Evolutionary conservation across 2,888 invertebrate species (phyloP), one percentile per base, ranked within the genome.

Genomic region (Proisotoma minuta): DNA sequence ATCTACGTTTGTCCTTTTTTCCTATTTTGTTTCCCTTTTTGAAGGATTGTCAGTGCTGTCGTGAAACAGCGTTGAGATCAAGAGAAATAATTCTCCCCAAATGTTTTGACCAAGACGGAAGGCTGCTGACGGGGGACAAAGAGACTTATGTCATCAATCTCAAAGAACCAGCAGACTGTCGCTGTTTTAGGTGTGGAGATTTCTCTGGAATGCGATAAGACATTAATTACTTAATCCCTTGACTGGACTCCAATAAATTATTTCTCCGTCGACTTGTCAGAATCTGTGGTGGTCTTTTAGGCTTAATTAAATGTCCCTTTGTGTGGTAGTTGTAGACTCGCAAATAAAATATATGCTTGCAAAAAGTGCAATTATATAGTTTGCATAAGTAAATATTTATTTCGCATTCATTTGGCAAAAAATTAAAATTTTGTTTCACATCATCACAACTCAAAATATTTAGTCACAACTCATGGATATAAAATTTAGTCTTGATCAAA

Each of bases 21-120:
- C 8, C 34, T 15, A 34, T 34, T 34, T 39, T 34, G 34, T 10
- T 15, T 34, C 8, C 8, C 8, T 34, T 43, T 34, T 18, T 62
- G 50, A 34, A 90, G 92, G 92, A 93, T 80, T 94, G 94, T 77
- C 91, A 87, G 76, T 94, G 94, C 79, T 94, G 93, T 76, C 84
- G 91, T 60, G 94, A 94, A 78, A 89, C 89, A 74, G 89, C 85
- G 76, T 82, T 94, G 52, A 84, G 90, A 63, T 90, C 91, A 75
- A 84, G 91, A 69, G 79, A 87, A 57, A 86, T 93, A 29, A 86
- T 86, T 0, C 80, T 94, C 60, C 85, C 85, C 15, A 90, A 92
- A 75, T 94, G 94, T 78, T 94, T 91, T 76, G 88, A 92, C 78
- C 87, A 90, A 18, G 92, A 93, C 78, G 93, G 93, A 2, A 80